Evolutionary conservation across 2,113 vertebrate genomes (phyloP).

Genomic region (Enhydra lutris): DNA sequence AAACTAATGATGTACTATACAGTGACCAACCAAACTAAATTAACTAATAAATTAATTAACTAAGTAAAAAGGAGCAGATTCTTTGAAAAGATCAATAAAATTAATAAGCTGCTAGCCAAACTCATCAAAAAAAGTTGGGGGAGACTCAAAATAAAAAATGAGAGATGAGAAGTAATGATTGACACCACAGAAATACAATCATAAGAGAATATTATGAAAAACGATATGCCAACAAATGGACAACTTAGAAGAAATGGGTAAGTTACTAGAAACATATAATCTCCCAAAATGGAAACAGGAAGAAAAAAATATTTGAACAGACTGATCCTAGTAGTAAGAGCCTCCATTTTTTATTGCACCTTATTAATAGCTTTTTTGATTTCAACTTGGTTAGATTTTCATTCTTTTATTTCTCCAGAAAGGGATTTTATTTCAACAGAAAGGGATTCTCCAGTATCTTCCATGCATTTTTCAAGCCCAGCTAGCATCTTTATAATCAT

Average conservation of each 20-base stretch:
- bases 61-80: background rate
- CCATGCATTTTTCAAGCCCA: too few relatives aligned
- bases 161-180: background rate
- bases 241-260: background rate
- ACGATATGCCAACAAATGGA: background rate
- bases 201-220: background rate
- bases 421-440: too few relatives aligned
- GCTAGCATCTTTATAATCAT: too few relatives aligned
- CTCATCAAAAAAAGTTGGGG: background rate
- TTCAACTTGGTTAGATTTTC: too few relatives aligned
- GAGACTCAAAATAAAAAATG: background rate
- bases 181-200: background rate
- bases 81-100: background rate
- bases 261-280: background rate
- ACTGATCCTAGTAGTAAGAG: too few relatives aligned
- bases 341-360: too few relatives aligned
- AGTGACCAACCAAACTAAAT: too few relatives aligned
- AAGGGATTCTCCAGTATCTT: too few relatives aligned
- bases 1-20: too few relatives aligned
- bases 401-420: too few relatives aligned
- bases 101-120: background rate
- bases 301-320: background rate
- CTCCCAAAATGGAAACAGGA: background rate
- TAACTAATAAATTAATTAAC: too few relatives aligned
- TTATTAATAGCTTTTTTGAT: too few relatives aligned